These are phyloP conservation scores for Oxyura jamaicensis DNA, from an alignment of 2,113 vertebrate species.

Conservation along the genomic window DNA sequence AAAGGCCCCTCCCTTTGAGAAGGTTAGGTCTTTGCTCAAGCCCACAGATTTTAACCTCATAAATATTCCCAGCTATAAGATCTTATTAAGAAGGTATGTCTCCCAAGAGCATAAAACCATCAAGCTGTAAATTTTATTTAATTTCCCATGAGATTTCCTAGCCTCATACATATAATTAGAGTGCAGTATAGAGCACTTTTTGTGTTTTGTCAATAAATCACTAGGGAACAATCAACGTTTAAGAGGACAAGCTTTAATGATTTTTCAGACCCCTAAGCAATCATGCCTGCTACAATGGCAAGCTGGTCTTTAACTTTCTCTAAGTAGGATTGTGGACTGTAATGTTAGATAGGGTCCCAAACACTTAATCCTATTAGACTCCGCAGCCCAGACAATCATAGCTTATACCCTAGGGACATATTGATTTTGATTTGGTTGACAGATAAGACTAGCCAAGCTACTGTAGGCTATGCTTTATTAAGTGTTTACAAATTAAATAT, in stretches of 20 bases:
- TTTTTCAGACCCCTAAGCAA: slow-evolving; percentile 92
- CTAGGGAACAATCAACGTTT: slow-evolving; percentile 93
- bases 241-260: slow-evolving; percentile 94
- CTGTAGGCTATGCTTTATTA: slow-evolving; percentile 79
- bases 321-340: slow-evolving; percentile 88
- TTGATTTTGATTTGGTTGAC: slow-evolving; percentile 79
- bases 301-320: slow-evolving; percentile 91
- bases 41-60: slow-evolving; percentile 88
- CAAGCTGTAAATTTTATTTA: slow-evolving; percentile 98
- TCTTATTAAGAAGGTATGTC: slow-evolving; percentile 97
- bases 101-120: slow-evolving; percentile 93
- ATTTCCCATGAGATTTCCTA: slow-evolving; percentile 94
- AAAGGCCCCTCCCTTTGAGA: slow-evolving; percentile 63
- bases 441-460: slow-evolving; percentile 70
- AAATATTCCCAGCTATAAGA: slow-evolving; percentile 93
- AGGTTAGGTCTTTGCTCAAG: slow-evolving; percentile 81
- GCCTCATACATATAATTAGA: slow-evolving; percentile 99
- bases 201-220: slow-evolving; percentile 98
- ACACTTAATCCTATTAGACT: slow-evolving; percentile 83
- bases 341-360: slow-evolving; percentile 78
- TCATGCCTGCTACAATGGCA: slow-evolving; percentile 82
- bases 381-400: slow-evolving; percentile 77
- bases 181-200: slow-evolving; percentile 91
- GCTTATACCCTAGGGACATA: slow-evolving; percentile 72
- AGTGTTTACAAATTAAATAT: slow-evolving; percentile 84